Evolutionary conservation across 2,113 vertebrate genomes (phyloP).

Genomic region (Eubucco bourcierii): DNA sequence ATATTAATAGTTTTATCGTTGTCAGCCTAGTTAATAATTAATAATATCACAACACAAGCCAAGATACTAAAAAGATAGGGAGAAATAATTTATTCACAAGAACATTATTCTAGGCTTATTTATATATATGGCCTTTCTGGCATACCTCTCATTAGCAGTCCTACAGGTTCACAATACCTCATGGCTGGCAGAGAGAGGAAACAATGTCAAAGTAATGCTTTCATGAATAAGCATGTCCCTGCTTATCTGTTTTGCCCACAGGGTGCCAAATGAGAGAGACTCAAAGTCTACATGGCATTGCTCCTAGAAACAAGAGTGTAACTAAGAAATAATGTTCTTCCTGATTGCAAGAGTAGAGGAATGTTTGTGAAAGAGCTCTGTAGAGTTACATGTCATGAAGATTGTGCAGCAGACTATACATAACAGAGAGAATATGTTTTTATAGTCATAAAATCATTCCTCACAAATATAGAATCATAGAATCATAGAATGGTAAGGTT

Average conservation of each 20-base stretch:
- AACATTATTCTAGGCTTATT: neutral
- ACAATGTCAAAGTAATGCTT: neutral
- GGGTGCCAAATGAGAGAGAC: neutral
- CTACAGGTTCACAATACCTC: neutral
- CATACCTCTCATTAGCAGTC: rapidly evolving
- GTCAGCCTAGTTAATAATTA: too few species aligned
- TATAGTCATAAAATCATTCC: neutral
- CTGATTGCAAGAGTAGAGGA: neutral
- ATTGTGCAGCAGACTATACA: neutral
- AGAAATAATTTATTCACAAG: neutral
- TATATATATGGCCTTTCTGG: neutral
- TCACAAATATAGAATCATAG: neutral
- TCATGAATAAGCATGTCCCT: neutral
- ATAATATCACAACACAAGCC: neutral
- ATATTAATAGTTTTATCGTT: too few species aligned
- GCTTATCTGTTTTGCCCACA: neutral
- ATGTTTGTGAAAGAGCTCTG: neutral
- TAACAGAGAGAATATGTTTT: neutral
- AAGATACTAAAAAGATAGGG: neutral
- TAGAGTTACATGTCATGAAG: neutral
- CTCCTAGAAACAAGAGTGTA: neutral
- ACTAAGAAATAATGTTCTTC: neutral
- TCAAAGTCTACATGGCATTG: neutral
- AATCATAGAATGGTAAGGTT: too few species aligned
- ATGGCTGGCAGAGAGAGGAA: neutral